Evolutionary conservation across 2,888 invertebrate species (phyloP).

Genomic region (Encarsia formosa): DNA sequence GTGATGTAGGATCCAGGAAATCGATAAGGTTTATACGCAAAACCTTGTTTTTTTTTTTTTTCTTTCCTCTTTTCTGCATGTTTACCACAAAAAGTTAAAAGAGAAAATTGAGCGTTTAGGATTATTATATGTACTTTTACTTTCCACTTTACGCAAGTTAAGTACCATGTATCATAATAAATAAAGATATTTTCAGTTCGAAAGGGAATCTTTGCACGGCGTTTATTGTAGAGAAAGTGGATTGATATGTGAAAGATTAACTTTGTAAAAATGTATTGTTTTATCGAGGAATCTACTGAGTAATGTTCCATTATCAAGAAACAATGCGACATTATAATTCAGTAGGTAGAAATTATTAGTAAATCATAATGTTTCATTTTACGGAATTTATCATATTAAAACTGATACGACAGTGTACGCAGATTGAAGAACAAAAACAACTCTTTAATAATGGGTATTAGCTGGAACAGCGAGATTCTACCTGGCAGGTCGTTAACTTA

Average conservation of each 20-base stretch:
- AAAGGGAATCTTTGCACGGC: background rate
- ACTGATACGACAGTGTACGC: constrained; percentile 15
- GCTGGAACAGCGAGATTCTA: too few relatives aligned
- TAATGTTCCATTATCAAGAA: constrained; percentile 24
- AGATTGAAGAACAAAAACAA: constrained; percentile 14
- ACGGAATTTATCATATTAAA: background rate
- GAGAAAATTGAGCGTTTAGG: constrained; percentile 14
- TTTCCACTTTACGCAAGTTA: constrained; percentile 16
- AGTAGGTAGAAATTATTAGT: constrained; percentile 14
- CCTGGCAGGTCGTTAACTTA: too few relatives aligned
- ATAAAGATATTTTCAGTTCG: constrained; percentile 17
- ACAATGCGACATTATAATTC: constrained; percentile 23
- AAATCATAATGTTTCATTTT: constrained; percentile 6
- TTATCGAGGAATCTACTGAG: constrained; percentile 21
- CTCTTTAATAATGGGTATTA: too few relatives aligned
- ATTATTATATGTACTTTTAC: constrained; percentile 18
- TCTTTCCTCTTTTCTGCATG: background rate
- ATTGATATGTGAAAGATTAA: constrained; percentile 24
- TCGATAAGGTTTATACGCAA: constrained; percentile 1
- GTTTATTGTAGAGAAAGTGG: constrained; percentile 22
- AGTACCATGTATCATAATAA: constrained; percentile 13
- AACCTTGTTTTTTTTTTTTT: constrained; percentile 2
- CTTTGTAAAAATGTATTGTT: constrained; percentile 9
- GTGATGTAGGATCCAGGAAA: constrained; percentile 18
- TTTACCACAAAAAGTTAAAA: background rate